phyloP scores from a whole-genome alignment of 1,140 invertebrate species.

The Orchesella cincta region DNA sequence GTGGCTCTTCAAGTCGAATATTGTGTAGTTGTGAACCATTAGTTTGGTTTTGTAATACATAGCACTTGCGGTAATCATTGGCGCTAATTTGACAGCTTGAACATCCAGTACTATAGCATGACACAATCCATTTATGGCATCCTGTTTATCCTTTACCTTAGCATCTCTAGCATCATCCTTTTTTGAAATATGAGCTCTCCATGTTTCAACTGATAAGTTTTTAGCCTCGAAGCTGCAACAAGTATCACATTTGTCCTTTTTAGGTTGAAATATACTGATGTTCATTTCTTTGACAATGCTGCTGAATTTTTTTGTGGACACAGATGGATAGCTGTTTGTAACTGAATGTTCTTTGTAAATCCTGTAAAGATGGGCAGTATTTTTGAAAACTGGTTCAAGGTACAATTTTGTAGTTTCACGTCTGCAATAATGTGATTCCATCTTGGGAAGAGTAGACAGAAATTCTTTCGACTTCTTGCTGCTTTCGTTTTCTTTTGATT shows the following conservation, averaged over 20 bases:
- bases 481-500: background rate
- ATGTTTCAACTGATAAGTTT: slow-evolving; percentile 53
- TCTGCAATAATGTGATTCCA: slow-evolving; percentile 38
- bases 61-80: slow-evolving; percentile 54
- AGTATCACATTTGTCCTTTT: slow-evolving; percentile 56
- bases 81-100: slow-evolving; percentile 55
- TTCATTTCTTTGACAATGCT: slow-evolving; percentile 46
- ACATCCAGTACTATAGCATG: slow-evolving; percentile 53
- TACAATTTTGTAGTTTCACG: slow-evolving; percentile 29
- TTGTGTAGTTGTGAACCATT: slow-evolving; percentile 57
- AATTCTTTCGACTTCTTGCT: slow-evolving; percentile 42
- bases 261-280: slow-evolving; percentile 52
- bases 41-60: slow-evolving; percentile 59
- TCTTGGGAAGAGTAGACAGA: slow-evolving; percentile 32
- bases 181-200: slow-evolving; percentile 48
- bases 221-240: slow-evolving; percentile 52
- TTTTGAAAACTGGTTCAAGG: slow-evolving; percentile 30
- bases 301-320: background rate
- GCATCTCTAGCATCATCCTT: slow-evolving; percentile 50
- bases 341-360: slow-evolving; percentile 6
- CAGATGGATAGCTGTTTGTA: background rate
- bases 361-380: slow-evolving; percentile 16
- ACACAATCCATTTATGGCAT: too few species aligned
- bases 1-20: slow-evolving; percentile 56
- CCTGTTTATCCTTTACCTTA: slow-evolving; percentile 43